Evolutionary conservation across 2,888 invertebrate species (phyloP).

Genomic region (Pyralis farinalis): DNA sequence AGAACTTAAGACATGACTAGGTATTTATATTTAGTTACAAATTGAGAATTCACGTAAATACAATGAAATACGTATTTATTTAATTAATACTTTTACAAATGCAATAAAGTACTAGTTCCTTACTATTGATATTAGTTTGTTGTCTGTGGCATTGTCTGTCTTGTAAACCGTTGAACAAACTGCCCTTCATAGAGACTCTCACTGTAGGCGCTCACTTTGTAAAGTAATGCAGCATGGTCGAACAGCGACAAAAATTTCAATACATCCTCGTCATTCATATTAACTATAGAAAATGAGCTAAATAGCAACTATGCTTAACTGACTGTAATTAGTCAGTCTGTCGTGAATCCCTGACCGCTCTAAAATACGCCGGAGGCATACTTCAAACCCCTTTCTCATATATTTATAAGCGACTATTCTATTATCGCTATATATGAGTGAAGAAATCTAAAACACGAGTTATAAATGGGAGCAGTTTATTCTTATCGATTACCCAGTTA

Average conservation of each 20-base stretch:
- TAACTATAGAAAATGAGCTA: conserved; percentile 66
- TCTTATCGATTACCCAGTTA: conserved; percentile 62
- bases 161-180: too few species aligned
- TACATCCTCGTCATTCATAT: conserved; percentile 57
- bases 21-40: too few species aligned
- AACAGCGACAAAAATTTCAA: conserved; percentile 76
- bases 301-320: too few species aligned
- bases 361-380: conserved; percentile 75
- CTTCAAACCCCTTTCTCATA: conserved; percentile 74
- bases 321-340: conserved; percentile 65
- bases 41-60: too few species aligned
- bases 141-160: too few species aligned
- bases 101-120: too few species aligned
- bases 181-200: conserved; percentile 68
- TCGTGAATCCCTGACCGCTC: conserved; percentile 67
- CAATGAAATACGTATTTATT: too few species aligned
- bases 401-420: conserved; percentile 38
- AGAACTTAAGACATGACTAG: too few species aligned
- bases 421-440: conserved; percentile 39
- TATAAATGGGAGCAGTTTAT: conserved; percentile 55
- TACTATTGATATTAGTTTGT: too few species aligned
- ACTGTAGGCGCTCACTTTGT: conserved; percentile 53
- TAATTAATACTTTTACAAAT: too few species aligned
- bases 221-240: conserved; percentile 73
- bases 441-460: conserved; percentile 71